Conservation (phyloP, 1,140 invertebrate genomes). For the Dermatophagoides farinae region DNA sequence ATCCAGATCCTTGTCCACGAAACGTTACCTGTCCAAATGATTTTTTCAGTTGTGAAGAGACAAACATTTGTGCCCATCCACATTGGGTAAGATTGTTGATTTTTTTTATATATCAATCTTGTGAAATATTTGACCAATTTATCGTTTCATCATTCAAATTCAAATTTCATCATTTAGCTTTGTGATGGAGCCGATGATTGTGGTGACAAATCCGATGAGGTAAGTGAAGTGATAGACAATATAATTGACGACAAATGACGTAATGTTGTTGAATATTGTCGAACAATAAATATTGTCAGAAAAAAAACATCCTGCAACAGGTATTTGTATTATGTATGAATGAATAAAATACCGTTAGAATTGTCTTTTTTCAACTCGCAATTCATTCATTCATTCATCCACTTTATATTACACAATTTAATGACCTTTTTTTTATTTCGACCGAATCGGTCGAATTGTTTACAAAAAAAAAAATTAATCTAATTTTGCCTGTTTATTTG, state of each 20-base stretch:
- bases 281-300: background rate
- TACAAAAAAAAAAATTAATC: too few species aligned
- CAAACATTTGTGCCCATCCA: constrained; percentile 11
- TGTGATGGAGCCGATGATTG: constrained; percentile 11
- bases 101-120: background rate
- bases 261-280: background rate
- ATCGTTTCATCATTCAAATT: background rate
- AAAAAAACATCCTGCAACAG: background rate
- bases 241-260: too few species aligned
- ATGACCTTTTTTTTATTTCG: too few species aligned
- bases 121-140: too few species aligned
- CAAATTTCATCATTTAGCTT: background rate
- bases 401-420: background rate
- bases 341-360: background rate
- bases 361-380: too few species aligned
- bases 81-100: constrained; percentile 8
- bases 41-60: constrained; percentile 12
- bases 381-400: too few species aligned
- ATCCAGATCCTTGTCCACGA: constrained; percentile 9
- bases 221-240: background rate
- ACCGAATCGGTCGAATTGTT: too few species aligned
- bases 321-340: background rate
- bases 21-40: constrained; percentile 9
- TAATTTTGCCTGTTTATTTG: too few species aligned
- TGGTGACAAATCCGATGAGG: constrained; percentile 11